Evolutionary conservation across 2,113 vertebrate genomes (phyloP).

Genomic region (Prionailurus viverrinus): DNA sequence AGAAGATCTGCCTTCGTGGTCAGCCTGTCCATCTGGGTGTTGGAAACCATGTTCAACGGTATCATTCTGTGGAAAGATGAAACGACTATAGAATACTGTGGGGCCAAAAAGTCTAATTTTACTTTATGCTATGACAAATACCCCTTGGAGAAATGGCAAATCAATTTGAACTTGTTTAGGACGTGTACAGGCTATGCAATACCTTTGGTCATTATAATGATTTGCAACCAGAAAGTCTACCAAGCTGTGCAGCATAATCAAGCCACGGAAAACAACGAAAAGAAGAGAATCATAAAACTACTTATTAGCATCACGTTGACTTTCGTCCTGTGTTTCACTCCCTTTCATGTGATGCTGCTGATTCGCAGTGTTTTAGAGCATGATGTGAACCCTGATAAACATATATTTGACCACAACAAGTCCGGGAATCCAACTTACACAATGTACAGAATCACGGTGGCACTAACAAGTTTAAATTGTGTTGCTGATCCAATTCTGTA

Average conservation of each 20-base stretch:
- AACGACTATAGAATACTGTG: constrained; percentile 79
- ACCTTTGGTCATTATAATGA: constrained; percentile 88
- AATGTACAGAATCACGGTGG: constrained; percentile 89
- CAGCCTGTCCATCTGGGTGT: constrained; percentile 88
- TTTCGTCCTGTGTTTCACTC: constrained; percentile 92
- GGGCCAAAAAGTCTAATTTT: constrained; percentile 51
- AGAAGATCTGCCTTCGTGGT: constrained; percentile 85
- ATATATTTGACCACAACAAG: constrained; percentile 61
- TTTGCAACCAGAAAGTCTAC: constrained; percentile 90
- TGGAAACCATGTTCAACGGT: constrained; percentile 88
- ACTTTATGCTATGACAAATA: constrained; percentile 90
- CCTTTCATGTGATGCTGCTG: constrained; percentile 90
- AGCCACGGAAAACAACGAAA: constrained; percentile 89
- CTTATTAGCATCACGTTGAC: constrained; percentile 88
- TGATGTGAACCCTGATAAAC: not conserved
- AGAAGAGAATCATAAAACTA: constrained; percentile 88
- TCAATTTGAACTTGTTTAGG: constrained; percentile 84
- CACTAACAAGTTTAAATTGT: constrained; percentile 92
- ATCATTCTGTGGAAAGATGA: constrained; percentile 86
- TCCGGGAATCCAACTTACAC: constrained; percentile 70
- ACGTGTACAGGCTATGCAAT: constrained; percentile 88
- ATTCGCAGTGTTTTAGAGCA: constrained; percentile 86
- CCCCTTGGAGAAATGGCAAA: constrained; percentile 86
- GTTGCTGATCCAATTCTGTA: constrained; percentile 94
- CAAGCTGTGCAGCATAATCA: constrained; percentile 89